A percentile compares a stretch with the other conserved stretches of the same genome.
These are phyloP conservation scores for Tetragonula carbonaria DNA, from an alignment of 2,888 invertebrate genomes.

Conservation along the genomic window DNA sequence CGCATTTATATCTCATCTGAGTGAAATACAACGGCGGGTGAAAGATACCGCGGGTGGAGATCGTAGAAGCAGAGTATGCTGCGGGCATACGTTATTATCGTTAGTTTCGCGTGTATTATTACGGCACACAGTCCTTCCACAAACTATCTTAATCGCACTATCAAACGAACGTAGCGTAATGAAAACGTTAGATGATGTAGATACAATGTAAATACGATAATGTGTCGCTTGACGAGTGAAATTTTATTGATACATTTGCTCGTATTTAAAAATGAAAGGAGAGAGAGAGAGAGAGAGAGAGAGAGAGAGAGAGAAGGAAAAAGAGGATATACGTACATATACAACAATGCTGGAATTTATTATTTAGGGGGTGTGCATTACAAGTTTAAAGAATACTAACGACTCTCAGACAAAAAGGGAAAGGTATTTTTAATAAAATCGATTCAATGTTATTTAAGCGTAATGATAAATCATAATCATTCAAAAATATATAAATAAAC, in stretches of 20 bases:
- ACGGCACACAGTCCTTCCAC: conserved; percentile 48
- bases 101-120: conserved; percentile 45
- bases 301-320: not conserved
- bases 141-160: conserved; percentile 49
- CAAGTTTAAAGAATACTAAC: not conserved
- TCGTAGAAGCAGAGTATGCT: conserved; percentile 32
- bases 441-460: conserved; percentile 2
- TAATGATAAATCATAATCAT: not conserved
- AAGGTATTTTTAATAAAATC: conserved; percentile 25
- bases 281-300: not conserved
- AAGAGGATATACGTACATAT: not conserved
- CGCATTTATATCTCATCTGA: conserved; percentile 46
- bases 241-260: conserved; percentile 47
- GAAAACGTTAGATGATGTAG: conserved; percentile 43
- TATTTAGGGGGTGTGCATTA: not conserved
- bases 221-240: conserved; percentile 43
- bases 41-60: conserved; percentile 47
- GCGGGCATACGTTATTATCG: conserved; percentile 46
- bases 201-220: conserved; percentile 49
- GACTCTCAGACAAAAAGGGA: not conserved
- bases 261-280: conserved; percentile 13
- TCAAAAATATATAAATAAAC: conserved; percentile 2
- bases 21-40: conserved; percentile 44
- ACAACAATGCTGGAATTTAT: not conserved
- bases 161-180: conserved; percentile 40